phyloP scores from a whole-genome alignment of 2,797 vertebrate species.

The Limnodromus scolopaceus region DNA sequence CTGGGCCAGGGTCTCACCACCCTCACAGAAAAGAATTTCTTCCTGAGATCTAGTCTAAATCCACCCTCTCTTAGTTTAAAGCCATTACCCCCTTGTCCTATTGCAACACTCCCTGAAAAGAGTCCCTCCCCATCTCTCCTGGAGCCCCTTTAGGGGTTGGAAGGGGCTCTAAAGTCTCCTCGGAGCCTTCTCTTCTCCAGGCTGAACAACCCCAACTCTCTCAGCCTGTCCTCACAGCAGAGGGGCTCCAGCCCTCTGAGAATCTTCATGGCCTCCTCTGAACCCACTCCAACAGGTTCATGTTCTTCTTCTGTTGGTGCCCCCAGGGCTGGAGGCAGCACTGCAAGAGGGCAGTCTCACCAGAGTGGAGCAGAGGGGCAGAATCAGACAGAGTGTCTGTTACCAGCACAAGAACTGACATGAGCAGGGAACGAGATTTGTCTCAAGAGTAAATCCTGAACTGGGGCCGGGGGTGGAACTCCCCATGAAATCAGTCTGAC shows the following conservation, averaged over 20 bases:
- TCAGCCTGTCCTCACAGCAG: background rate
- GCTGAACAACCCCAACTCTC: background rate
- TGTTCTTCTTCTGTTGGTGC: background rate
- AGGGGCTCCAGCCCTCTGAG: background rate
- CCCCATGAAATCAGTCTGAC: background rate
- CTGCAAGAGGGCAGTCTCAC: too few relatives aligned
- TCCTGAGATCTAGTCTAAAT: background rate
- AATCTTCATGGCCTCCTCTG: background rate
- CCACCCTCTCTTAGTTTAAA: background rate
- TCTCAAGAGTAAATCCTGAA: background rate
- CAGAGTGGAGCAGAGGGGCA: background rate
- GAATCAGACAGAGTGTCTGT: background rate
- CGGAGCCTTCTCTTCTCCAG: background rate
- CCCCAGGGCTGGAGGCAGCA: background rate
- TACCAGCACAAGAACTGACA: background rate
- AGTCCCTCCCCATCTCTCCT: too few relatives aligned
- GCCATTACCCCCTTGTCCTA: background rate
- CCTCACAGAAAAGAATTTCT: background rate
- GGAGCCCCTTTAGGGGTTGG: background rate
- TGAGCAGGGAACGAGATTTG: background rate
- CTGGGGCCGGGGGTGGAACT: background rate
- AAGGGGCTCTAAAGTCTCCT: background rate
- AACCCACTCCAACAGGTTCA: background rate
- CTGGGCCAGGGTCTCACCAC: background rate
- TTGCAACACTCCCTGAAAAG: background rate